Evolutionary conservation across 2,797 vertebrate genomes (phyloP).

Genomic region (Ctenosaura bakeri): DNA sequence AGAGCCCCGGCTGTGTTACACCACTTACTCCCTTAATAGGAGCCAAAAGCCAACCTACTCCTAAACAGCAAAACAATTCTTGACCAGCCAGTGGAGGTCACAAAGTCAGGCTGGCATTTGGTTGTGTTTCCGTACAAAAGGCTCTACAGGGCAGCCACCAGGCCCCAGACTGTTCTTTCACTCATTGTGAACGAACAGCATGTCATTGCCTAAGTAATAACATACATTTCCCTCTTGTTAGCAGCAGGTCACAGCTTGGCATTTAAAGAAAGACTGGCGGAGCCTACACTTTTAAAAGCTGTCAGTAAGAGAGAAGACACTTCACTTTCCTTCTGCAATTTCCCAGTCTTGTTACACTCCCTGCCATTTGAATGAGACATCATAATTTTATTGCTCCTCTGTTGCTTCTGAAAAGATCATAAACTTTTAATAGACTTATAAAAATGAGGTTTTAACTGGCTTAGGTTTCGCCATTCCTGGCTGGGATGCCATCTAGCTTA

Average conservation of each 20-base stretch:
- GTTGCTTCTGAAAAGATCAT: slow-evolving; percentile 64
- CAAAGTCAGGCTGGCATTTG: slow-evolving; percentile 1
- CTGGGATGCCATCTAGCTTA: slow-evolving; percentile 45
- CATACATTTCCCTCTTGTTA: neutral
- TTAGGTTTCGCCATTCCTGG: slow-evolving; percentile 65
- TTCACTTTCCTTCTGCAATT: slow-evolving; percentile 14
- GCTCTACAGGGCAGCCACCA: neutral
- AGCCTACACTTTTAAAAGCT: slow-evolving; percentile 23
- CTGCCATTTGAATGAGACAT: slow-evolving; percentile 62
- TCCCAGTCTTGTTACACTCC: slow-evolving; percentile 43
- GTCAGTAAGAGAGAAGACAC: slow-evolving; percentile 15
- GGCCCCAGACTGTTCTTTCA: neutral
- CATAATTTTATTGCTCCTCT: slow-evolving; percentile 66
- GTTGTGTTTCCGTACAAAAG: slow-evolving; percentile 1
- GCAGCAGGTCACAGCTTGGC: slow-evolving; percentile 23
- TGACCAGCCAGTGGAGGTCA: neutral
- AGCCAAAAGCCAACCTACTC: neutral
- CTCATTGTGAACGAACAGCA: neutral
- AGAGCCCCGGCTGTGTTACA: no score
- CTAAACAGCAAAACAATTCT: neutral
- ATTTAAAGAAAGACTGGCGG: slow-evolving; percentile 31
- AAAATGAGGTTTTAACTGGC: slow-evolving; percentile 70
- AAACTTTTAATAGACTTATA: slow-evolving; percentile 73
- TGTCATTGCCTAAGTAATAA: slow-evolving; percentile 16
- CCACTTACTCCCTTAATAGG: neutral